Percentiles rank a stretch among this genome's conserved stretches.
These are phyloP conservation scores for Eulacestoma nigropectus DNA, from an alignment of 2,113 vertebrate species.

Conservation along the genomic window DNA sequence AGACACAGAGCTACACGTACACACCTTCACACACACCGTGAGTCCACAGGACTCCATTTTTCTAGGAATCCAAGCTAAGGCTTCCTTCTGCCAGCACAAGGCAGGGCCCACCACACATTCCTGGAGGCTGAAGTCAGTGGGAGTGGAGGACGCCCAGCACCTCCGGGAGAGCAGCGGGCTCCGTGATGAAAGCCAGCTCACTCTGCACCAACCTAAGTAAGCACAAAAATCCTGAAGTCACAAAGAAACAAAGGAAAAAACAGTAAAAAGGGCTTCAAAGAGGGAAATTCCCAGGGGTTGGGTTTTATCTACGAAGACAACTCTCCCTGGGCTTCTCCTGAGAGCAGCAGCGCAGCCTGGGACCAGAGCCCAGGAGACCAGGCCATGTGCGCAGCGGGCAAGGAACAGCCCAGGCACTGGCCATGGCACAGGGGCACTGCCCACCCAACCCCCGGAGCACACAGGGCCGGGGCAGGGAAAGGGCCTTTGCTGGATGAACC, in stretches of 20 bases:
- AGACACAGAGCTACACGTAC: not conserved
- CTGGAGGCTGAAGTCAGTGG: not conserved
- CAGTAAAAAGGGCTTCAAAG: not conserved
- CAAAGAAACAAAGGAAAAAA: not conserved
- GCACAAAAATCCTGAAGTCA: not conserved
- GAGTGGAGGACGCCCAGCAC: not conserved
- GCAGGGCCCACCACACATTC: not conserved
- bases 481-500: fast-evolving
- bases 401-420: fast-evolving
- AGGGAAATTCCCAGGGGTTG: not conserved
- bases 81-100: not conserved
- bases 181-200: not conserved
- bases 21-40: fast-evolving
- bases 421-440: fast-evolving
- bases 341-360: not conserved
- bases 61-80: not conserved
- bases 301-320: not conserved
- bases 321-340: fast-evolving
- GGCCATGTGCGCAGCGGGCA: fast-evolving
- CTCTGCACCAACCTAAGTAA: not conserved
- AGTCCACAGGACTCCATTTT: no score
- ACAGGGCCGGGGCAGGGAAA: not conserved
- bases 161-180: not conserved
- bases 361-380: not conserved
- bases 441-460: fast-evolving